Evolutionary conservation across 2,797 vertebrate genomes (phyloP), one percentile per base, ranked within the genome.

Genomic region (Enoplosus armatus): DNA sequence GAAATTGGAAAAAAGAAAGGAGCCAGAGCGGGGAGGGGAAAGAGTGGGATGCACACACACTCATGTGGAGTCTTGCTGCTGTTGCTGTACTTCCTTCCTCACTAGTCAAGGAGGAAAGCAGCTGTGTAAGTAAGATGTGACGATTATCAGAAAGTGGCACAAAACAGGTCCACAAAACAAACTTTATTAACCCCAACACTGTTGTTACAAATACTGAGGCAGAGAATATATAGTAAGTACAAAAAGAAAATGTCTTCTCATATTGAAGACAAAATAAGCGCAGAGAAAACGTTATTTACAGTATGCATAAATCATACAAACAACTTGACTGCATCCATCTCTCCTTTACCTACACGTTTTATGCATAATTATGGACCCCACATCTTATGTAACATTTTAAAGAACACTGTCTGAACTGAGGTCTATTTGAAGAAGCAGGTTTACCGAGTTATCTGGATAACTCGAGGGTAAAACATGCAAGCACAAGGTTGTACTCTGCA

Each of bases 271-370:
- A 79, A 75, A 77, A 68, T 74, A 85, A 84, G 82, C 29, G 16
- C 71, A 73, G 8, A 53, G 47, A 72, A 69, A 79, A 82, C 35
- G 71, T 72, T 90, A 93, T 88, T 86, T 91, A 93, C 87, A 92
- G 31, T 68, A 16, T 87, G 48, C 26, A 66, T 71, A 22, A 66
- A 64, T 29, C 53, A 64, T 39, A 65, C 48, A 43, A 79, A 83
- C 50, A 64, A 73, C 27, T 60, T 35, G 51, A 60, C 14, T 55
- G 61, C 48, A 64, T 33, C 56, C 10, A n/a, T 22, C 24, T 58
- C 9, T 70, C 11, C 16, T 51, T 81, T 12, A 59, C 11, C 33
- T 50, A 29, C 18, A 29, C 39, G 45, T 77, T 65, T 29, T 60
- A n/a, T 27, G 43, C 27, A 73, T 64, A 22, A 72, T 66, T 54